Base-by-base conservation (phyloP, 1,140 invertebrate species). In the Polyergus mexicanus region DNA sequence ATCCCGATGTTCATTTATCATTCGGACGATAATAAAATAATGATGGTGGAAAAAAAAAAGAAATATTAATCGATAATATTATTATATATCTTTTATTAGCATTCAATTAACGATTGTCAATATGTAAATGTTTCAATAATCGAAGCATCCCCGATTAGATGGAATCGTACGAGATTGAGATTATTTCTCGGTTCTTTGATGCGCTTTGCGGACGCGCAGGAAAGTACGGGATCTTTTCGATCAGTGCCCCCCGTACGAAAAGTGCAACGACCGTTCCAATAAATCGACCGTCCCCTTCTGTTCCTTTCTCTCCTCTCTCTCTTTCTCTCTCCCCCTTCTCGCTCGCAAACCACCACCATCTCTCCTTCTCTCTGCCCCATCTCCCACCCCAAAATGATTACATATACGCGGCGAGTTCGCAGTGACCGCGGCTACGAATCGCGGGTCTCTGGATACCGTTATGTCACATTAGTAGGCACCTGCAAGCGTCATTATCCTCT, bases 401-500 rank as follows among this genome's bases (percentile, higher is more conserved):
- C 93, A 93, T 92, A 92, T 91, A 92, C 90, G 88, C 85, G 87
- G 88, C 85, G 87, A 91, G 91, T 91, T 92, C 76, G 89, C 89
- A 90, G 92, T 92, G 92, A 92, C 90, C 91, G 89, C 92, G 89
- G 76, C 90, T 89, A 91, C 88, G 91, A 91, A 90, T 88, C 90
- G 92, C 92, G 92, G 92, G 89, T 92, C 89, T 92, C 87, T 72
- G 81, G 90, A 93, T 95, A 93, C 94, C 94, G 94, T 95, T 95
- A 95, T 94, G 94, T 95, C 94, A 95, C 94, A 94, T 95, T 93
- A 92, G 91, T 93, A 94, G 91, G 92, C 93, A 94, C 94, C 94
- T 94, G 93, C 92, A 92, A 90, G 89, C 91, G 88, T 92, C 88
- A 92, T 91, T 92, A 89, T 86, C 86, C 80, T 89, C 86, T 88